phyloP scores from a whole-genome alignment of 2,888 invertebrate genomes.

The Acleris cristana region DNA sequence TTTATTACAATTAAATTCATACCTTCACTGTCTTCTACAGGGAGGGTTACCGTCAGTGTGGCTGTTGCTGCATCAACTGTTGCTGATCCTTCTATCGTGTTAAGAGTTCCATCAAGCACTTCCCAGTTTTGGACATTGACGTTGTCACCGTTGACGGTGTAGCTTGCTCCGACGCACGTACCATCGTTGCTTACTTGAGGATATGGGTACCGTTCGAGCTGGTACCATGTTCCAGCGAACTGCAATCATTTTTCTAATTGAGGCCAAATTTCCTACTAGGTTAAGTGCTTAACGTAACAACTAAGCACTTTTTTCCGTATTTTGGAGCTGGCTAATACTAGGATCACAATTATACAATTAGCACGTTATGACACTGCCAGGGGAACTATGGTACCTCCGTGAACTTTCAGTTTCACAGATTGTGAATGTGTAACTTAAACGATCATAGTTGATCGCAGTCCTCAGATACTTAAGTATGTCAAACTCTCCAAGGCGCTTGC shows the following conservation, averaged over 20 bases:
- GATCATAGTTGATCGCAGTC: too few species aligned
- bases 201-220: conserved; percentile 58
- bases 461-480: too few species aligned
- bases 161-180: conserved; percentile 62
- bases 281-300: too few species aligned
- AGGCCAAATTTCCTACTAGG: too few species aligned
- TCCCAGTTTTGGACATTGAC: conserved; percentile 68
- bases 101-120: conserved; percentile 56
- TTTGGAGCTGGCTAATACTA: too few species aligned
- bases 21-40: conserved; percentile 52
- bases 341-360: too few species aligned
- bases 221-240: conserved; percentile 75
- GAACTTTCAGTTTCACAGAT: too few species aligned
- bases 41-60: conserved; percentile 55
- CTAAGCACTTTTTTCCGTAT: too few species aligned
- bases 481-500: too few species aligned
- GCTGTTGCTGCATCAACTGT: conserved; percentile 50
- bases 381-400: too few species aligned
- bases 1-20: background rate
- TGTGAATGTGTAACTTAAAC: too few species aligned
- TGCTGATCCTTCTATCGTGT: conserved; percentile 60
- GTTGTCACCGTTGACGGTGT: conserved; percentile 50
- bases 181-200: conserved; percentile 55
- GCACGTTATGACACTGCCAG: too few species aligned
- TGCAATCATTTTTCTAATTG: conserved; percentile 41